Evolutionary conservation across 2,113 vertebrate species (phyloP).

Genomic region (Gadus macrocephalus): DNA sequence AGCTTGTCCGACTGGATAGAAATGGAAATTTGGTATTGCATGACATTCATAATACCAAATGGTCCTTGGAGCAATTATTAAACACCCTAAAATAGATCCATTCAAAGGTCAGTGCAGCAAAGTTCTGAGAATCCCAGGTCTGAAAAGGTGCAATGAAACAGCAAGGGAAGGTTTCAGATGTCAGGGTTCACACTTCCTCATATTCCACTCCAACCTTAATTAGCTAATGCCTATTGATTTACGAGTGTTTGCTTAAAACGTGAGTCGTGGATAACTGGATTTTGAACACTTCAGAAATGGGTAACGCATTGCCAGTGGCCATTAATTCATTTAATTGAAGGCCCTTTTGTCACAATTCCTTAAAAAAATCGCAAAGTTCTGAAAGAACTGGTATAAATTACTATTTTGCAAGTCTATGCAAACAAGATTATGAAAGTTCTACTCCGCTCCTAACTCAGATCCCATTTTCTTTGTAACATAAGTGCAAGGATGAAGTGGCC

Average conservation of each 20-base stretch:
- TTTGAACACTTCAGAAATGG: slow-evolving; percentile 14
- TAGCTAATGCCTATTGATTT: slow-evolving; percentile 60
- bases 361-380: no score
- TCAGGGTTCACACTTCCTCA: slow-evolving; percentile 76
- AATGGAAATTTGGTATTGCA: slow-evolving; percentile 6
- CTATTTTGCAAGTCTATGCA: no score
- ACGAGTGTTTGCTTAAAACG: slow-evolving; percentile 15
- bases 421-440: no score
- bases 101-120: slow-evolving; percentile 41
- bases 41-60: neutral
- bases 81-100: neutral
- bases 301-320: neutral
- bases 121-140: slow-evolving; percentile 61
- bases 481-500: no score
- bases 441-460: no score
- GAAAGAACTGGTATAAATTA: no score
- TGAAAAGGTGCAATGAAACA: slow-evolving; percentile 73
- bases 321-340: neutral
- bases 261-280: slow-evolving; percentile 2
- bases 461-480: no score
- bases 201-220: slow-evolving; percentile 39
- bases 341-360: no score
- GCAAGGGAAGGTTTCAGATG: slow-evolving; percentile 78
- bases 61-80: neutral
- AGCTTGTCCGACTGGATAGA: slow-evolving; percentile 28